phyloP scores from a whole-genome alignment of 2,888 invertebrate species.

The Nesidiocoris tenuis region DNA sequence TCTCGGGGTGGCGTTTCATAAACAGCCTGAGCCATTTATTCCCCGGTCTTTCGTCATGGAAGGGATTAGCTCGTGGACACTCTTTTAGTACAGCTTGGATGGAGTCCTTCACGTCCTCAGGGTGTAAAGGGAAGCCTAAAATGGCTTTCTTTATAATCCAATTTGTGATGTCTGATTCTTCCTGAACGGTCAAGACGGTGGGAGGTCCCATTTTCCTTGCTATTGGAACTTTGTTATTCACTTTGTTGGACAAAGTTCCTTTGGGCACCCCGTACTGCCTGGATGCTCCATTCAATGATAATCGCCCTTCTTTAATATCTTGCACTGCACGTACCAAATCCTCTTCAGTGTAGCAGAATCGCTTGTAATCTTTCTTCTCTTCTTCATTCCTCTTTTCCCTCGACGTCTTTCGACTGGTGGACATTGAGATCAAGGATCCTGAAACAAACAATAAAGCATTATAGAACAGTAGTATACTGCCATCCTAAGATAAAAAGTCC shows the following conservation, averaged over 20 bases:
- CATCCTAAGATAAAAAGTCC: too few species aligned
- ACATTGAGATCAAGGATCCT: too few species aligned
- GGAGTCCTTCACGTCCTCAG: constrained; percentile 21
- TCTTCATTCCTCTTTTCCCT: too few species aligned
- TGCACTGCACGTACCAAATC: constrained; percentile 1
- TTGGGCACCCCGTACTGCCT: constrained; percentile 7
- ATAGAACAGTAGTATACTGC: too few species aligned
- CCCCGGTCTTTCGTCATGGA: constrained; percentile 10
- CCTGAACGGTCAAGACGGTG: neutral
- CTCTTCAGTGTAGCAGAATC: constrained; percentile 12
- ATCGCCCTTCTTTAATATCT: neutral
- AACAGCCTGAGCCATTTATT: constrained; percentile 1
- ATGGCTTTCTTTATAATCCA: constrained; percentile 3
- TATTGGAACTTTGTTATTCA: constrained; percentile 2
- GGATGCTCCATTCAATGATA: constrained; percentile 8
- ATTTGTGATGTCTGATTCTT: neutral
- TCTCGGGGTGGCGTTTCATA: constrained; percentile 15
- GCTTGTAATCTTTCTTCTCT: neutral
- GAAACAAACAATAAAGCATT: too few species aligned
- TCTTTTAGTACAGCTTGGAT: constrained; percentile 13
- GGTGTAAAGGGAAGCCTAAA: constrained; percentile 17
- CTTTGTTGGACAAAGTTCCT: constrained; percentile 14
- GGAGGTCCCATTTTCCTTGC: constrained; percentile 18
- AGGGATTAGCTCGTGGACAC: constrained; percentile 9
- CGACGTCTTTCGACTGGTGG: too few species aligned